Evolutionary conservation across 1,140 invertebrate species (phyloP).

Genomic region (Penaeus japonicus): DNA sequence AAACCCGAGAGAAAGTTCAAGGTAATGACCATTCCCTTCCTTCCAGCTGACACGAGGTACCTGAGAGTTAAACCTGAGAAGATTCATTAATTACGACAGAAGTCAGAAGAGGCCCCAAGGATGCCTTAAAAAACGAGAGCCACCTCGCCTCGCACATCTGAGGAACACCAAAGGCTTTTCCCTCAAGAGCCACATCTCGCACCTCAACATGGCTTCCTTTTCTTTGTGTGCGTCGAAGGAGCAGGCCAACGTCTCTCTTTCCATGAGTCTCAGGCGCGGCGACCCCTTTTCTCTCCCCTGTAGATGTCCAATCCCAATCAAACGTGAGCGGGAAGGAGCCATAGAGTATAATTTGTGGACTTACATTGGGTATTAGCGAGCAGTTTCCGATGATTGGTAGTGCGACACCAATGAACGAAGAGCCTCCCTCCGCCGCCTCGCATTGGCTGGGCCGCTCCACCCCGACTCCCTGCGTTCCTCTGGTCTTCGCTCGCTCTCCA

Average conservation of each 20-base stretch:
- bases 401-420: constrained; percentile 62
- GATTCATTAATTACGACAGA: too few relatives aligned
- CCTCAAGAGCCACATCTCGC: background rate
- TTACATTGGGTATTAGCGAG: constrained; percentile 77
- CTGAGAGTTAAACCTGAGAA: too few relatives aligned
- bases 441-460: constrained; percentile 50
- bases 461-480: background rate
- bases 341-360: constrained; percentile 77
- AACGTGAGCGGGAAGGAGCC: constrained; percentile 60
- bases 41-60: too few relatives aligned
- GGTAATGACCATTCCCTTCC: too few relatives aligned
- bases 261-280: background rate
- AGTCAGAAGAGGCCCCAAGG: too few relatives aligned
- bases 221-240: constrained; percentile 39
- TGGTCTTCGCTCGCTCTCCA: background rate
- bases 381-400: constrained; percentile 63
- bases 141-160: too few relatives aligned
- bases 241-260: background rate
- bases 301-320: constrained; percentile 52
- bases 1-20: too few relatives aligned
- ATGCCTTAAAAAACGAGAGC: too few relatives aligned
- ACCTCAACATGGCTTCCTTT: constrained; percentile 62
- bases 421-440: constrained; percentile 48
- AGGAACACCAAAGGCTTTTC: too few relatives aligned
- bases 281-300: background rate